A percentile compares a stretch with the other conserved stretches of the same genome.
Conservation (phyloP, 2,797 vertebrate genomes). For the Melanotaenia parkinsoni region DNA sequence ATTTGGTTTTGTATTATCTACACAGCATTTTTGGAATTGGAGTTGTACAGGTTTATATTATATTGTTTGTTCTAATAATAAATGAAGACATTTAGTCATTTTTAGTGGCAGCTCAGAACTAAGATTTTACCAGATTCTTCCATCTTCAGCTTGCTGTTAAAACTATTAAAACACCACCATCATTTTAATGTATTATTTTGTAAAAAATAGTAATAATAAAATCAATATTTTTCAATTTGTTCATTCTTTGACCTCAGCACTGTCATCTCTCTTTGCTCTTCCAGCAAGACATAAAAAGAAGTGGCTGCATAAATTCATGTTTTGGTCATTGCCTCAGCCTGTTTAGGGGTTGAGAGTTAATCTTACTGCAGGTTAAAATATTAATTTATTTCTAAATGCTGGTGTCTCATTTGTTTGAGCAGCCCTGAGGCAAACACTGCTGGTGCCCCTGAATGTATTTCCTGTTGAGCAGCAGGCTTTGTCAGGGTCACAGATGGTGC, state of each 20-base stretch:
- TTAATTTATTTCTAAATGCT: conserved; percentile 8
- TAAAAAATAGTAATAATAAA: background rate
- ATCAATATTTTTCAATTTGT: background rate
- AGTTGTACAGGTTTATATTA: too few species aligned
- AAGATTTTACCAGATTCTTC: too few species aligned
- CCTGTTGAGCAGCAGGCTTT: conserved; percentile 23
- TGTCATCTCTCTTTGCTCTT: background rate
- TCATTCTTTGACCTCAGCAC: background rate
- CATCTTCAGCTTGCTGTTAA: too few species aligned
- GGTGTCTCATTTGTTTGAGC: conserved; percentile 1
- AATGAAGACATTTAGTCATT: too few species aligned
- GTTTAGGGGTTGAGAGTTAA: background rate
- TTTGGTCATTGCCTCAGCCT: background rate
- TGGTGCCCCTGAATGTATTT: conserved; percentile 18
- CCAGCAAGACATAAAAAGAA: background rate
- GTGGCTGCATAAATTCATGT: background rate
- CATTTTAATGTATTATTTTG: too few species aligned
- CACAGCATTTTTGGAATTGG: too few species aligned
- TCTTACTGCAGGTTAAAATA: background rate
- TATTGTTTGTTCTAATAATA: too few species aligned
- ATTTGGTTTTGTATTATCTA: too few species aligned
- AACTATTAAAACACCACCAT: too few species aligned
- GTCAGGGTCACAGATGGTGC: conserved; percentile 31
- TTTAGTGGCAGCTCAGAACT: too few species aligned
- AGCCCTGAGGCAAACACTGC: conserved; percentile 24